Evolutionary conservation across 2,113 vertebrate species (phyloP), one percentile per base, ranked within the genome.

Genomic region (Anser cygnoides): DNA sequence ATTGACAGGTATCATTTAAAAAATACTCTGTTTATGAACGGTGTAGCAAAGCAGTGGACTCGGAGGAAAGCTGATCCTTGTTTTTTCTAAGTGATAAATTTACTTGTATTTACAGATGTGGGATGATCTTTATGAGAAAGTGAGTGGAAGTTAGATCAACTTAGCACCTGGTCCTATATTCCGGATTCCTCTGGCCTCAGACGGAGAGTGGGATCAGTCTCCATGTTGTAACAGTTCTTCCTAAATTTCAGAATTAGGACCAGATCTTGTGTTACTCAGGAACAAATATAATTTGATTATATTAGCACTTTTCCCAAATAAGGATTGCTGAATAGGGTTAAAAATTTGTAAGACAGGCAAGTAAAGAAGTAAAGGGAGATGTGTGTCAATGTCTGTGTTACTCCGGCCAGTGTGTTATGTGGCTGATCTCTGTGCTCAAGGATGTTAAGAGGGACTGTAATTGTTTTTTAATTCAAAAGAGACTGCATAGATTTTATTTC

Each of bases 151-250:
- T 85, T n/a, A 76, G 68, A 82, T 92, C 13, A 50, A 7, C 1
- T 33, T 37, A 31, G 2, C 68, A 87, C 28, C n/a, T 77, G 58
- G 55, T 80, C 7, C 19, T 70, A 4, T 71, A 61, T 82, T 43
- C 26, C 66, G 71, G 50, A 17, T 70, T 87, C 19, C 77, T 29
- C 33, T 65, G 58, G 71, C 29, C 23, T 54, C 23, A 87, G 66
- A 66, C 28, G 46, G 78, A 50, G 11, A 0, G 2, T 44, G 70
- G 44, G 28, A 62, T 85, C 44, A 44, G 6, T 72, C 29, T 72
- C 25, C 11, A 10, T 0, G 0, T 18, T 84, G 3, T 52, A 74
- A 59, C 7, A 75, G 39, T 55, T 87, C 78, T 68, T 46, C 37
- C 5, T 44, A 13, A 0, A 0, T 84, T 91, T 83, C 13, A 58